Evolutionary conservation across 2,797 vertebrate species (phyloP), one percentile per base, ranked within the genome.

Genomic region (Calcarius lapponicus): DNA sequence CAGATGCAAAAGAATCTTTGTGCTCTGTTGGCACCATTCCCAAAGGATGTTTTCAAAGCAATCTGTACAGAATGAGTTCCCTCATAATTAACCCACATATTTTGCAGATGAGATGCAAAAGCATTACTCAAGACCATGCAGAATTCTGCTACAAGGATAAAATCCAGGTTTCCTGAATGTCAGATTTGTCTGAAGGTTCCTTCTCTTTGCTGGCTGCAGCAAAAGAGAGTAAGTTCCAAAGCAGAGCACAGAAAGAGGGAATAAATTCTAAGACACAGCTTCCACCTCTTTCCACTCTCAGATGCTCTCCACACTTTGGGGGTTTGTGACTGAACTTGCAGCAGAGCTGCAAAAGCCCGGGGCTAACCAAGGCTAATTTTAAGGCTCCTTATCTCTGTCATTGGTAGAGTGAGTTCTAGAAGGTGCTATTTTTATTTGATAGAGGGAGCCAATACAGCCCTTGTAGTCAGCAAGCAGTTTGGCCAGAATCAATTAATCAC

Each of bases 361-460:
- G 64, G 72, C 80, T 87, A 81, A 81, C 38, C n/a, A 81, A 75
- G 21, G 48, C 54, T 90, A 56, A 94, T 84, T 88, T 92, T 66
- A 97, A 86, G 47, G 34, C 21, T 94, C 6, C 3, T 66, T 81
- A 89, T 80, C 65, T 70, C 70, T 91, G 62, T 34, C 28, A 16
- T 21, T 90, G 56, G 25, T 43, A 86, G 47, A 82, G 45, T 61
- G 42, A 82, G 81, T 90, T 96, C 90, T 64, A 93, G 88, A 96
- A 91, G 78, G 65, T 13, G 29, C 20, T 92, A 36, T 88, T 96
- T 95, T 88, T 48, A 73, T 84, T 50, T 71, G 66, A 71, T 19
- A 86, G 86, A 90, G 92, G 67, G 83, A 92, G 69, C 76, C 8
- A 19, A 81, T 83, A 72, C 6, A 80, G 76, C 62, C 57, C 57